Conservation (phyloP, 2,113 vertebrate species). For the Calonectris borealis region DNA sequence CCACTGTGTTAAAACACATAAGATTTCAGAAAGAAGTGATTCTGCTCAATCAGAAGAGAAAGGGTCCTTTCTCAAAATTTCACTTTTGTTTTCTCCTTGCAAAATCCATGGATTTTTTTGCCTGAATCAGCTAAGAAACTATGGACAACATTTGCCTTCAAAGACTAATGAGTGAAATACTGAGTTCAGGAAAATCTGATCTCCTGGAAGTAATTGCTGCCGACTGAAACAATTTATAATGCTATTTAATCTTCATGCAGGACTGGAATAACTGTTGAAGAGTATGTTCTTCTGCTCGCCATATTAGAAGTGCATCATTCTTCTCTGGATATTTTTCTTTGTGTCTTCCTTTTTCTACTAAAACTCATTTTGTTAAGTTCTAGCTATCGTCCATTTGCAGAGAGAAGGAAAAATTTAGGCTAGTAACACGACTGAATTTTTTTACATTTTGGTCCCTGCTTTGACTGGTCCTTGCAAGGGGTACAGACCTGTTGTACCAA, state of each 20-base stretch:
- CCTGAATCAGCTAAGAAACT: background rate
- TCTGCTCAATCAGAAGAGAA: background rate
- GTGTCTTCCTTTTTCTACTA: background rate
- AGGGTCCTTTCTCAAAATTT: background rate
- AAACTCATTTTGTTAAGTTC: background rate
- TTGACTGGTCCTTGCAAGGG: background rate
- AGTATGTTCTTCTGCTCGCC: background rate
- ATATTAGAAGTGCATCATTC: background rate
- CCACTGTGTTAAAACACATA: background rate
- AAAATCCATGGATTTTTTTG: background rate
- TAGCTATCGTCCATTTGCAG: background rate
- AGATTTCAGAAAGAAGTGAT: background rate
- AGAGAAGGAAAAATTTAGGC: background rate
- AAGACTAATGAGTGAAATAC: background rate
- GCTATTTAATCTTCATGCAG: background rate
- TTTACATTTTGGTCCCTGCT: background rate
- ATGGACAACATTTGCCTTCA: background rate
- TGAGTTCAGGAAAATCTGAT: background rate
- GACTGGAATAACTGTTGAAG: background rate
- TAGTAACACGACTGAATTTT: background rate
- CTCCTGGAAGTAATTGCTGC: background rate
- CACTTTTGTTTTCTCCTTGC: background rate
- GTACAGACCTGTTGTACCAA: background rate
- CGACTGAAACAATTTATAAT: background rate
- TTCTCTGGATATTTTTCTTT: background rate